Evolutionary conservation across 2,888 invertebrate genomes (phyloP), one percentile per base, ranked within the genome.

Genomic region (Hofmannophila pseudospretella): DNA sequence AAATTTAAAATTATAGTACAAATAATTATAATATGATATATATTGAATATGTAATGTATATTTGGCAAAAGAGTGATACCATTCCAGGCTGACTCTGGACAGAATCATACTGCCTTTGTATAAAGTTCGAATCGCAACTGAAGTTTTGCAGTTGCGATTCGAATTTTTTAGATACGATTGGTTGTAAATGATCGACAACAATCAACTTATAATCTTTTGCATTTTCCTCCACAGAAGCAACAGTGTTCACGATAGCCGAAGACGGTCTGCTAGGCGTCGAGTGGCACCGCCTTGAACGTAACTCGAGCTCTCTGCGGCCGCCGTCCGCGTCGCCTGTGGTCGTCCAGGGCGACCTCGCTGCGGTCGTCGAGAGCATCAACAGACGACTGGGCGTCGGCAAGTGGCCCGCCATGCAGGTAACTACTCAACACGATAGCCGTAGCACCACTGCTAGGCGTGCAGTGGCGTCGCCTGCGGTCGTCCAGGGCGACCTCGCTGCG

Each of bases 241-340:
- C 66, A 11, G 72, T 84, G 32, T 82, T 84, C 69, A 84, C 82
- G 0, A 2, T 78, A 5, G 50, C 47, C 4, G 84, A 84, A 43
- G 56, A 61, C 2, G 50, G 51, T 7, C 39, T 13, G 0, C 26
- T 38, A 4, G 1, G 3, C 1, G 14, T 19, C n/a, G 38, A 38
- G 20, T 35, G 32, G 38, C 12, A 22, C 11, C 19, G 11, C 7
- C 23, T 25, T 14, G 8, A 26, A 8, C 33, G 19, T 13, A 38
- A 38, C 38, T 4, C 30, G 13, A 26, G 35, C 10, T 1, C 41
- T 10, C 59, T 77, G 35, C 67, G 68, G 8, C 81, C 80, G n/a
- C 51, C 54, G 7, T 42, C 47, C 34, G 45, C 70, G 4, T 65
- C 68, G 30, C 63, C 69, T 7, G n/a, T 47, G 13, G 7, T 10